phyloP scores from a whole-genome alignment of 2,888 invertebrate species.

The Psococerastis gibbosa region DNA sequence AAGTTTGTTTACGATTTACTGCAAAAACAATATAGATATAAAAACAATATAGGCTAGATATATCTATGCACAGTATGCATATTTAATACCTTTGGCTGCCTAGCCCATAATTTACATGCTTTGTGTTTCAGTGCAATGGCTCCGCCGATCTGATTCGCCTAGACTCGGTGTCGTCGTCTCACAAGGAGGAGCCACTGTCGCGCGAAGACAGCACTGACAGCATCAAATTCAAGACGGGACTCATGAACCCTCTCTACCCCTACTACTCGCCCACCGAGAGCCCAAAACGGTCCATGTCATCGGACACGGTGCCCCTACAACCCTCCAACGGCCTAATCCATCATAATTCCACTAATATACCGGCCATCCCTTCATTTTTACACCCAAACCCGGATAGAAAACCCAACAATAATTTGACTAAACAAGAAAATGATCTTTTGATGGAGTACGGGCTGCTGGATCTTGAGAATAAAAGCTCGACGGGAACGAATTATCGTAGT shows the following conservation, averaged over 20 bases:
- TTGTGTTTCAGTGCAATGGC: slow-evolving; percentile 10
- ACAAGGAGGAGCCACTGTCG: slow-evolving; percentile 9
- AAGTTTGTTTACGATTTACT: too few species aligned
- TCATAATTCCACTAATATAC: slow-evolving; percentile 6
- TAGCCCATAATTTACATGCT: too few species aligned
- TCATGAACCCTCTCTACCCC: slow-evolving; percentile 31
- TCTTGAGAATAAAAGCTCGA: slow-evolving; percentile 11
- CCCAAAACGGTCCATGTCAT: slow-evolving; percentile 5
- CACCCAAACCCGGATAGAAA: slow-evolving; percentile 22
- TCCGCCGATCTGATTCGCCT: slow-evolving; percentile 42
- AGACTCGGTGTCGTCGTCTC: slow-evolving; percentile 30
- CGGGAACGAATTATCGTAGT: not conserved
- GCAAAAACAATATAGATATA: too few species aligned
- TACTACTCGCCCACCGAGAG: slow-evolving; percentile 23
- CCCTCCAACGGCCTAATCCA: slow-evolving; percentile 15
- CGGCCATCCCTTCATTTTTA: slow-evolving; percentile 30
- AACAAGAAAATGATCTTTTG: slow-evolving; percentile 43
- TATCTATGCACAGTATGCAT: too few species aligned
- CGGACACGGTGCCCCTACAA: too few species aligned
- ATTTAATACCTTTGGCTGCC: too few species aligned
- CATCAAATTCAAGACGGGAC: slow-evolving; percentile 28
- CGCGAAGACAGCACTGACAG: slow-evolving; percentile 15
- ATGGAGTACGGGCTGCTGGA: slow-evolving; percentile 58
- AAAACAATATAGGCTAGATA: too few species aligned
- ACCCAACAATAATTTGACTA: slow-evolving; percentile 28